phyloP scores from a whole-genome alignment of 1,140 invertebrate species.

The Reticulitermes speratus region DNA sequence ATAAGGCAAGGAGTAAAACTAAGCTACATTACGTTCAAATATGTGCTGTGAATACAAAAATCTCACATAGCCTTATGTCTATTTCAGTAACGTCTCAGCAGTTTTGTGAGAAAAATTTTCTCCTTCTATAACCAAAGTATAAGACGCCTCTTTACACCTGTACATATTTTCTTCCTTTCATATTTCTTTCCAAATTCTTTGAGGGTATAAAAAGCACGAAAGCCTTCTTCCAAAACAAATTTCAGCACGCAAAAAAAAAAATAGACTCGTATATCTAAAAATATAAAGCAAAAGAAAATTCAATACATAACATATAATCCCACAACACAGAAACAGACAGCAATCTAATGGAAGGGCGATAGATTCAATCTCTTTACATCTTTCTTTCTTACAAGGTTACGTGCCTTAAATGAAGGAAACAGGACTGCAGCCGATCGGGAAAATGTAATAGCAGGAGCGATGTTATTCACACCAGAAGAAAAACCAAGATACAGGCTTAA shows the following conservation, averaged over 20 bases:
- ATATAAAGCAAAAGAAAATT: neutral
- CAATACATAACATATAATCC: conserved; percentile 14
- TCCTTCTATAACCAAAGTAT: neutral
- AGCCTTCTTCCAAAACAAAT: neutral
- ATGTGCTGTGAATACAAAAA: too few relatives aligned
- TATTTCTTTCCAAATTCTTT: neutral
- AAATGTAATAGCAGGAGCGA: neutral
- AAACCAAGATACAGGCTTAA: neutral
- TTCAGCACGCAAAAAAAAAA: neutral
- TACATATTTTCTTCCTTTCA: neutral
- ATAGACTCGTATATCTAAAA: neutral
- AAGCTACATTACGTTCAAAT: too few relatives aligned
- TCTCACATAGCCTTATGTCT: too few relatives aligned
- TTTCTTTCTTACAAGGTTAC: neutral
- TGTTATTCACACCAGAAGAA: neutral
- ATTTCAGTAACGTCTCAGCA: too few relatives aligned
- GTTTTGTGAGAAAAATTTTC: too few relatives aligned
- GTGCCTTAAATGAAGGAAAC: neutral
- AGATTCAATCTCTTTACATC: neutral
- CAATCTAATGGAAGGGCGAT: neutral
- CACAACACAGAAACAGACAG: neutral
- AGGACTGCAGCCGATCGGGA: neutral
- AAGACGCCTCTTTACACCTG: neutral
- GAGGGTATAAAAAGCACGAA: neutral
- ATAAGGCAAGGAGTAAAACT: too few relatives aligned